phyloP scores from a whole-genome alignment of 1,140 invertebrate species.

The Meteorus sp. region DNA sequence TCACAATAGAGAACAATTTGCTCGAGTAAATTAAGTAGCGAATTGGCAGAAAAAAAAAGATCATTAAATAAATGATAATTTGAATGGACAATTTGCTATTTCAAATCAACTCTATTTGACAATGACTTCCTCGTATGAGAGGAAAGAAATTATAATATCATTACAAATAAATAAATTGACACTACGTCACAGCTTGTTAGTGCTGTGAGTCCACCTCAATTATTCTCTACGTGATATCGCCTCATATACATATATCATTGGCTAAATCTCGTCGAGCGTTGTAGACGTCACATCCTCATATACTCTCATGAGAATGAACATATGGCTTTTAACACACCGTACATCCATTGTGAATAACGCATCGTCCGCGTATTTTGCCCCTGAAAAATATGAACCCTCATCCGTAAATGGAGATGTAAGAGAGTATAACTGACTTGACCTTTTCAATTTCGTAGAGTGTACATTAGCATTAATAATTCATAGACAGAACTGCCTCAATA shows the following conservation, averaged over 20 bases:
- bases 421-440: background rate
- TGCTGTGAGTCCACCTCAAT: background rate
- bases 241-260: too few species aligned
- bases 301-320: background rate
- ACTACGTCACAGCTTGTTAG: too few species aligned
- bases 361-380: background rate
- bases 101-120: too few species aligned
- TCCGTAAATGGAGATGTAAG: background rate
- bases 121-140: too few species aligned
- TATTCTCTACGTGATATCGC: background rate
- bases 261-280: background rate
- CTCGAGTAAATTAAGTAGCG: too few species aligned
- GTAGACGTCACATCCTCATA: constrained; percentile 1
- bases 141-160: too few species aligned
- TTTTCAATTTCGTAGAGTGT: constrained; percentile 2
- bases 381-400: background rate
- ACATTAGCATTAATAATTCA: background rate
- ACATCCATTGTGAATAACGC: background rate
- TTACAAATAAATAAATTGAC: too few species aligned
- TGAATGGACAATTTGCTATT: too few species aligned
- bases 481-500: too few species aligned
- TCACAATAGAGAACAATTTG: too few species aligned
- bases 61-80: too few species aligned
- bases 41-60: too few species aligned
- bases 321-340: background rate